These are phyloP conservation scores for Augiades crinisus DNA, from an alignment of 2,888 invertebrate species.

Conservation along the genomic window DNA sequence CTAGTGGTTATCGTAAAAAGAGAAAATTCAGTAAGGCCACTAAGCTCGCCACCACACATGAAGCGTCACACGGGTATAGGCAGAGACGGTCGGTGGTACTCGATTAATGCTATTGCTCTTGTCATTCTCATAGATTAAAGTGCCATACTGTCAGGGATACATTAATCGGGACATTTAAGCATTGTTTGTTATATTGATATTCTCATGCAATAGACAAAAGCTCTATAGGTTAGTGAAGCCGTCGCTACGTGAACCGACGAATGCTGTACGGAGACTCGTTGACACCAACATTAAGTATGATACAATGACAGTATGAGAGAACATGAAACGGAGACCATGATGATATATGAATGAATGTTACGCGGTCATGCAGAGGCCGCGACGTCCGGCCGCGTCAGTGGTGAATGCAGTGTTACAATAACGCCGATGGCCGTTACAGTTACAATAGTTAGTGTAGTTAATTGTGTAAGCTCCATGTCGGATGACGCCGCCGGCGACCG, in stretches of 20 bases:
- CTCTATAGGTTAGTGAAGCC: slow-evolving; percentile 41
- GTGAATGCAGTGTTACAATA: slow-evolving; percentile 66
- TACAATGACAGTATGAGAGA: slow-evolving; percentile 24
- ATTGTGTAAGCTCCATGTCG: slow-evolving; percentile 76
- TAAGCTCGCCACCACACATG: slow-evolving; percentile 75
- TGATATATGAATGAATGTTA: slow-evolving; percentile 40
- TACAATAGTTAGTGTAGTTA: slow-evolving; percentile 79
- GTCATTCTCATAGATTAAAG: slow-evolving; percentile 70
- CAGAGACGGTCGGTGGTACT: slow-evolving; percentile 57
- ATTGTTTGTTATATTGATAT: slow-evolving; percentile 49
- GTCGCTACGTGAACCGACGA: slow-evolving; percentile 9
- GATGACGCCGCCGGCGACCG: slow-evolving; percentile 67
- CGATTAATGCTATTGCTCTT: slow-evolving; percentile 53
- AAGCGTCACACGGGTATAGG: slow-evolving; percentile 74
- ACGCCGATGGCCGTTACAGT: slow-evolving; percentile 64
- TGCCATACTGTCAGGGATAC: slow-evolving; percentile 74
- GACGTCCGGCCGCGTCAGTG: slow-evolving; percentile 35
- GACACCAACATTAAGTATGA: slow-evolving; percentile 18
- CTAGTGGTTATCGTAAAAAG: slow-evolving; percentile 65
- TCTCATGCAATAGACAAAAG: slow-evolving; percentile 66
- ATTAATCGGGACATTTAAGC: slow-evolving; percentile 66
- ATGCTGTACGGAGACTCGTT: slow-evolving; percentile 16
- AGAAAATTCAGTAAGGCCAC: slow-evolving; percentile 77
- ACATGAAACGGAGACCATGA: slow-evolving; percentile 21
- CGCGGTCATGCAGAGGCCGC: slow-evolving; percentile 47